phyloP scores from a whole-genome alignment of 1,140 invertebrate genomes.

The Drosophila auraria region DNA sequence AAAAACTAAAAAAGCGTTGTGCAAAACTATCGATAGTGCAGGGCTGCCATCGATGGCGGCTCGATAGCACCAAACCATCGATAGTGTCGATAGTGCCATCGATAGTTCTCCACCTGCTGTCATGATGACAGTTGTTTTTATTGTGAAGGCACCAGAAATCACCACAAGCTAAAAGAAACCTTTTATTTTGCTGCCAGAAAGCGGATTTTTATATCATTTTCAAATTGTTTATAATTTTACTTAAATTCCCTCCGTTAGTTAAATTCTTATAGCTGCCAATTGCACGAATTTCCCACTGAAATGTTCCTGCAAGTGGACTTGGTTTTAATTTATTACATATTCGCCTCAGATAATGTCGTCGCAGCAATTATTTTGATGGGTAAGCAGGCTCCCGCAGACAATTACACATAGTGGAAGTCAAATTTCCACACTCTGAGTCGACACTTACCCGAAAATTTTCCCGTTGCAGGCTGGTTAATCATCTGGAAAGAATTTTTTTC shows the following conservation, averaged over 20 bases:
- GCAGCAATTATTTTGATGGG: conserved; percentile 80
- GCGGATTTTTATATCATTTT: neutral
- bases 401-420: conserved; percentile 5
- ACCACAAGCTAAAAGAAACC: conserved; percentile 25
- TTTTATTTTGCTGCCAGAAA: conserved; percentile 14
- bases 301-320: conserved; percentile 75
- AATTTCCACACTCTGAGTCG: neutral
- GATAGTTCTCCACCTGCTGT: no score
- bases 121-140: conserved; percentile 67
- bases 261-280: conserved; percentile 22
- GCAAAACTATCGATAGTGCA: no score
- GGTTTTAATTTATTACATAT: conserved; percentile 74
- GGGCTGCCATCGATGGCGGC: no score
- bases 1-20: no score
- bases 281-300: conserved; percentile 30
- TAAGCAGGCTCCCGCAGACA: conserved; percentile 54
- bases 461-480: conserved; percentile 93
- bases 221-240: conserved; percentile 1
- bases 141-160: conserved; percentile 48
- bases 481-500: conserved; percentile 96
- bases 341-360: conserved; percentile 77
- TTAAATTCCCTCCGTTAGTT: conserved; percentile 2
- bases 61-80: no score
- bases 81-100: no score
- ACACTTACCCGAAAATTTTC: conserved; percentile 2